phyloP scores from a whole-genome alignment of 2,888 invertebrate species.

The Lydus trimaculatus region DNA sequence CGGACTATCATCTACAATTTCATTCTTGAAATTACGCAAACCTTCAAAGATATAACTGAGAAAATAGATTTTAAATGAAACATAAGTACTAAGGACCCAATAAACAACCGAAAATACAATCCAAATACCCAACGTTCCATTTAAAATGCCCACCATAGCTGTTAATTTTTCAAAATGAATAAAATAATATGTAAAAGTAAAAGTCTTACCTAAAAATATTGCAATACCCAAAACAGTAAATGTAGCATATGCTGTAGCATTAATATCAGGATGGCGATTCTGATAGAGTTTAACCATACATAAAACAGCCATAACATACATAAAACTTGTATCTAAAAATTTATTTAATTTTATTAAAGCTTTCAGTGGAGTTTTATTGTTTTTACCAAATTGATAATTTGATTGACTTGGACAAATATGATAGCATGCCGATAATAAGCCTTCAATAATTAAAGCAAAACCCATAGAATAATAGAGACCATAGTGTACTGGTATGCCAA shows the following conservation, averaged over 20 bases:
- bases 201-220: slow-evolving; percentile 69
- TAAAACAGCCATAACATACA: slow-evolving; percentile 89
- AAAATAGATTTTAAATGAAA: slow-evolving; percentile 58
- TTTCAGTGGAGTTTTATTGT: neutral
- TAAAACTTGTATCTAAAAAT: slow-evolving; percentile 83
- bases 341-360: neutral
- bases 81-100: slow-evolving; percentile 64
- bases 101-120: slow-evolving; percentile 74
- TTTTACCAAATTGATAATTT: slow-evolving; percentile 91
- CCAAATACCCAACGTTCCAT: slow-evolving; percentile 73
- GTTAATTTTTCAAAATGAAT: slow-evolving; percentile 58
- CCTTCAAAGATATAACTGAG: slow-evolving; percentile 62
- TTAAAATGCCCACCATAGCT: slow-evolving; percentile 72
- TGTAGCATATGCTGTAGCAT: slow-evolving; percentile 80
- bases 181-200: neutral
- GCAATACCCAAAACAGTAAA: slow-evolving; percentile 78
- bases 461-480: slow-evolving; percentile 90
- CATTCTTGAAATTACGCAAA: slow-evolving; percentile 70
- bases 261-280: slow-evolving; percentile 85
- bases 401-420: slow-evolving; percentile 89
- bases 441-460: slow-evolving; percentile 84
- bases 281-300: slow-evolving; percentile 89
- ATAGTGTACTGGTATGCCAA: slow-evolving; percentile 79
- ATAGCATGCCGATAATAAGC: slow-evolving; percentile 85
- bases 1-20: slow-evolving; percentile 32